Percentiles rank a stretch among this genome's conserved stretches.
Evolutionary conservation across 2,888 invertebrate genomes (phyloP).

Genomic region (Tetanocera ferruginea): DNA sequence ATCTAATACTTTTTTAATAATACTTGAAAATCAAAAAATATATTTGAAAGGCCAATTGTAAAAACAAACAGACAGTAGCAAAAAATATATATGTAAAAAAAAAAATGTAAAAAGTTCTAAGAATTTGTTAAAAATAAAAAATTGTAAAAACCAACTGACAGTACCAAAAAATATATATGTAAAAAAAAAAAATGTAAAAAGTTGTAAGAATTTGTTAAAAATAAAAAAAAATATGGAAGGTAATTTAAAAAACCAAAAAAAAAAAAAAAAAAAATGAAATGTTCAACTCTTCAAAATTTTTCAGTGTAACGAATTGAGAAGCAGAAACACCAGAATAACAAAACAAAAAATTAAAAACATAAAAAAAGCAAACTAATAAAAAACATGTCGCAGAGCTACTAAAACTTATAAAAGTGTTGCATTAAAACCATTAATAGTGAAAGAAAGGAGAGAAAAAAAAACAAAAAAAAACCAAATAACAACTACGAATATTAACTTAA

Average conservation of each 20-base stretch:
- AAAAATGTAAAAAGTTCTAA: too few relatives aligned
- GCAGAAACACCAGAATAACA: background rate
- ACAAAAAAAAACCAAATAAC: slow-evolving; percentile 3
- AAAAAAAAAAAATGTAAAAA: too few relatives aligned
- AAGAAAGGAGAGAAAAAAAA: background rate
- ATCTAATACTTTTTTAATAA: too few relatives aligned
- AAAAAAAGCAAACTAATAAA: background rate
- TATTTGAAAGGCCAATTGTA: too few relatives aligned
- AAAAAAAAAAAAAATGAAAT: background rate
- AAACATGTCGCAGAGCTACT: slow-evolving; percentile 12
- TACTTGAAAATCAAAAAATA: too few relatives aligned
- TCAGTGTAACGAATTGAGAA: background rate
- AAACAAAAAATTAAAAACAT: background rate
- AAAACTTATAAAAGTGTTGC: background rate
- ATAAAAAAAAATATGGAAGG: too few relatives aligned
- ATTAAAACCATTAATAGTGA: background rate
- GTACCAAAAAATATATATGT: too few relatives aligned
- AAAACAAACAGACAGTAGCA: too few relatives aligned
- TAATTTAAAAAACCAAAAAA: background rate
- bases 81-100: too few relatives aligned
- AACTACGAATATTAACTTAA: background rate
- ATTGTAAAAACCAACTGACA: too few relatives aligned
- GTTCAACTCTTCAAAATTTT: background rate
- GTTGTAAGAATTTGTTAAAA: too few relatives aligned
- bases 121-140: too few relatives aligned